Conservation (phyloP, 64 coral and sea anemone species). For the Platygyra sinensis region DNA sequence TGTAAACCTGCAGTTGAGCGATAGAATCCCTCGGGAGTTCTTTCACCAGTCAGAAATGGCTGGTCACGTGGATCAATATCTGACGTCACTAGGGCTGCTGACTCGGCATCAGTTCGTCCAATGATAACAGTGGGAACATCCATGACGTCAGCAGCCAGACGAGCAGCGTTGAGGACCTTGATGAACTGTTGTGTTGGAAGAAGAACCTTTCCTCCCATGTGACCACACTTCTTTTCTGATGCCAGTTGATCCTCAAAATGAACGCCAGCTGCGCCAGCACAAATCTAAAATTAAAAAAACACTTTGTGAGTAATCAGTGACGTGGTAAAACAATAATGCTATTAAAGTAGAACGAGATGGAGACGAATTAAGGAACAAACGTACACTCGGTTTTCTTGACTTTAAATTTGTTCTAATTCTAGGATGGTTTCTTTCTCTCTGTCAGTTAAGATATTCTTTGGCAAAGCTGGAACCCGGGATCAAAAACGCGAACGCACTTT, state of each 20-base stretch:
- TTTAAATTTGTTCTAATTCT: no score
- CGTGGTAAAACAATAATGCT: no score
- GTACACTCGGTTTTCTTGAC: no score
- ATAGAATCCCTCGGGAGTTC: conserved; percentile 70
- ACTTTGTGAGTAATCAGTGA: no score
- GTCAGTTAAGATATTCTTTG: no score
- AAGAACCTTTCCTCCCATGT: conserved; percentile 48
- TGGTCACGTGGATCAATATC: conserved; percentile 44
- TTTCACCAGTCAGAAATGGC: conserved; percentile 31
- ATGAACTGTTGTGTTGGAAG: conserved; percentile 24
- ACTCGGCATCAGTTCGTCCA: conserved; percentile 51
- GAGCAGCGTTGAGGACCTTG: conserved; percentile 41
- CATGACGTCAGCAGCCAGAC: conserved; percentile 34
- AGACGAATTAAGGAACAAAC: no score
- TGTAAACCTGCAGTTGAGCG: conserved; percentile 67
- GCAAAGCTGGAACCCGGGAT: no score
- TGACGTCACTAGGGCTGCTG: conserved; percentile 21
- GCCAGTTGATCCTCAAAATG: conserved; percentile 44
- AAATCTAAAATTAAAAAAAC: conserved; percentile 41
- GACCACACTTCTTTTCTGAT: conserved; percentile 45
- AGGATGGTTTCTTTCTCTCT: no score
- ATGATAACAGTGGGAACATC: conserved; percentile 34
- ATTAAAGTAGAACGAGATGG: no score
- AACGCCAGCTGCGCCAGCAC: conserved; percentile 21
- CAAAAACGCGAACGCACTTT: no score